Evolutionary conservation across 2,888 invertebrate genomes (phyloP), one percentile per base, ranked within the genome.

Genomic region (Epinotia bilunana): DNA sequence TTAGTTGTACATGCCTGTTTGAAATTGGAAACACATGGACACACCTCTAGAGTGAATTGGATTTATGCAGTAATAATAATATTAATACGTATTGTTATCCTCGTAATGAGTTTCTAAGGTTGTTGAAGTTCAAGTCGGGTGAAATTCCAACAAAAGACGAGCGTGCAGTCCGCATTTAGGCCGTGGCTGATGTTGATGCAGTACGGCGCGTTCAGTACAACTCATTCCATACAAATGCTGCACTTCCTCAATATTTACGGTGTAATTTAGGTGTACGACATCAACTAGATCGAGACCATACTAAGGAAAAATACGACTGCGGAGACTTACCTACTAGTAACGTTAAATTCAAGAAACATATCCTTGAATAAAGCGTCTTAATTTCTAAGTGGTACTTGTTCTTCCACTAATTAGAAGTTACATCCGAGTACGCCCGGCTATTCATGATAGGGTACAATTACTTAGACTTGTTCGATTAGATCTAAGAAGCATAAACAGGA

Each of bases 401-500:
- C 60, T 20, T 64, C 5, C 33, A 58, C 16, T 68, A 58, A 68
- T 68, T 68, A 2, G 60, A 60, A 58, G 58, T 28, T 69, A 28
- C 53, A 65, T 62, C 20, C 20, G 53, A 6, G 18, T 57, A n/a
- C 68, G 43, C 23, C 43, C 28, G 43, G 23, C 23, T 23, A 60
- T 69, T 46, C 69, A 69, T 69, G 58, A 69, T 60, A 60, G 28
- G 46, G 28, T 28, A 60, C 39, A 69, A 69, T 69, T 46, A 69
- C 68, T 39, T 23, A 43, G 46, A 69, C 23, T 28, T 13, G 60
- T 28, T 69, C 69, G 69, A 69, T 69, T 60, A 46, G 43, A 69
- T 60, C 69, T 69, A 58, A 58, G 69, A 69, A 60, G 28, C n/a
- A 69, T 57, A n/a, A 43, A 16, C 57, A 60, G 69, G 69, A 69